Evolutionary conservation across 2,797 vertebrate genomes (phyloP), one percentile per base, ranked within the genome.

Genomic region (Tiaroga cobitis): DNA sequence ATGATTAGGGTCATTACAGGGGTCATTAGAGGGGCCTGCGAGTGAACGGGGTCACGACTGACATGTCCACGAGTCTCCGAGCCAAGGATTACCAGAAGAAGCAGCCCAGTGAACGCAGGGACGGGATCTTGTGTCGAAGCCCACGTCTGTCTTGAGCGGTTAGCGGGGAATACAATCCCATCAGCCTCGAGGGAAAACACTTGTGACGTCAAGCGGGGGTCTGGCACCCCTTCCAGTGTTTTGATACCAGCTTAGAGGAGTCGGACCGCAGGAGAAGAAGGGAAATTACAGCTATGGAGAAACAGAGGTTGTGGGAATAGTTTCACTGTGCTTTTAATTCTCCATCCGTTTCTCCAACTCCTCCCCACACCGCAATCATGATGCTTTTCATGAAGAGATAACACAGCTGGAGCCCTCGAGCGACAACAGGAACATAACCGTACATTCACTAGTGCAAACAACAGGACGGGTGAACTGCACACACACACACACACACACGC

Each of bases 191-290:
- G 93, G 92, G 92, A 92, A 92, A 93, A 91, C 84, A 85, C 91
- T 92, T 24, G 90, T 95, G 94, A 95, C 94, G 93, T 95, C 94
- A 94, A 90, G 88, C 89, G 41, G 83, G 77, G 85, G 82, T 90
- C 82, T 84, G 68, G 90, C 90, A 90, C 89, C 89, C 82, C 87
- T 86, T 89, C 82, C 70, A 87, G 86, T 93, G 92, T 94, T 93
- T 93, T 93, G 87, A 89, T 93, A 92, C 41, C 90, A 91, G 89
- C 90, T 85, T 89, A 87, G 85, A 32, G 87, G 88, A 87, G 78
- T 93, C 77, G 88, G 87, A 90, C 95, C 94, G 91, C 93, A 89
- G 89, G 78, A 77, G 77, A 88, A 91, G 89, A 87, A 88, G 91
- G 92, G 92, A 92, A 93, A 93, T 93, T 93, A 90, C 89, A 90